phyloP scores from a whole-genome alignment of 2,113 vertebrate species.

The Maccullochella peelii region DNA sequence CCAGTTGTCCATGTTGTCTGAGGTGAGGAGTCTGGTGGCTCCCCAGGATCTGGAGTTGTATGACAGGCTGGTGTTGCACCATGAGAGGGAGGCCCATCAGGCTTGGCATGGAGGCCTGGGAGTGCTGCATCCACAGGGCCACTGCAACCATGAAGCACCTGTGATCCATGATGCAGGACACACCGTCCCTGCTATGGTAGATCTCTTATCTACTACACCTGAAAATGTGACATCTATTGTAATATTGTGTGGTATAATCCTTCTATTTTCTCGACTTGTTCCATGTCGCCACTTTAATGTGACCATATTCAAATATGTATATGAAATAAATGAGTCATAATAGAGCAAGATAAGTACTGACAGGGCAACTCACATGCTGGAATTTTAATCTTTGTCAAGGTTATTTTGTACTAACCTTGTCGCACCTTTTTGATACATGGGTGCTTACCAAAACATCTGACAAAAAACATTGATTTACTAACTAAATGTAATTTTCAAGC shows the following conservation, averaged over 20 bases:
- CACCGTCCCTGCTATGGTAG: slow-evolving; percentile 39
- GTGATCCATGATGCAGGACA: slow-evolving; percentile 24
- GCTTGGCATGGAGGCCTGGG: slow-evolving; percentile 83
- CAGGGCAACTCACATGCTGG: no score
- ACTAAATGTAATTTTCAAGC: not conserved
- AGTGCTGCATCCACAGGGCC: slow-evolving; percentile 44
- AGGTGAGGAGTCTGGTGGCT: slow-evolving; percentile 88
- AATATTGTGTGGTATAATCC: not conserved
- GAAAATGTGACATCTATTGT: not conserved
- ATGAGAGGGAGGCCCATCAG: slow-evolving; percentile 91
- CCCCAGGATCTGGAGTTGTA: slow-evolving; percentile 91
- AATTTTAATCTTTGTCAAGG: not conserved
- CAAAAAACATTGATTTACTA: not conserved
- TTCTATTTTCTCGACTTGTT: not conserved
- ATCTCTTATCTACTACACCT: not conserved
- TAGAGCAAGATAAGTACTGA: not conserved
- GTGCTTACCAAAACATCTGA: not conserved
- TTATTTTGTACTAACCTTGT: not conserved
- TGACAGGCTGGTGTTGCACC: slow-evolving; percentile 90
- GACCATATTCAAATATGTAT: not conserved
- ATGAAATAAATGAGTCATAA: not conserved
- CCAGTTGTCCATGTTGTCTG: slow-evolving; percentile 93
- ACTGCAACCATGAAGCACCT: slow-evolving; percentile 7
- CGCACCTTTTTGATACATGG: not conserved
- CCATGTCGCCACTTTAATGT: not conserved